Percentiles rank a stretch among this genome's conserved stretches.
These are phyloP conservation scores for Odontomachus brunneus DNA, from an alignment of 1,140 invertebrate species.

Conservation along the genomic window DNA sequence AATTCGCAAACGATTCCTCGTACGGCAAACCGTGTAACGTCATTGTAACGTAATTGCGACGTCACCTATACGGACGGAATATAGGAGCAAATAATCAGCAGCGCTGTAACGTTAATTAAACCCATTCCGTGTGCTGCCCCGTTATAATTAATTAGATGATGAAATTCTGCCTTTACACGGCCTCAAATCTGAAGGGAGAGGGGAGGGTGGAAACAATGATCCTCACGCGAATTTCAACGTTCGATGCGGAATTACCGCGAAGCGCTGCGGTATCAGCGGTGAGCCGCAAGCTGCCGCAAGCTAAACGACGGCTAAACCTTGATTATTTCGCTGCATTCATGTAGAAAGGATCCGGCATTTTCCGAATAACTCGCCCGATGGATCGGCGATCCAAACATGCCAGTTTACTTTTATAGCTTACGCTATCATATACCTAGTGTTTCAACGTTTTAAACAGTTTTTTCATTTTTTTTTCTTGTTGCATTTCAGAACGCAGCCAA, in stretches of 20 bases:
- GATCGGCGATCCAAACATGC: too few species aligned
- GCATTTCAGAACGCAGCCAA: too few species aligned
- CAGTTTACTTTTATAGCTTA: too few species aligned
- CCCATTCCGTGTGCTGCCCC: not conserved
- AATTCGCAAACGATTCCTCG: conserved; percentile 31
- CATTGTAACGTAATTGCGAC: conserved; percentile 3
- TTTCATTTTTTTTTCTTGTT: too few species aligned
- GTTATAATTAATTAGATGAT: conserved; percentile 52
- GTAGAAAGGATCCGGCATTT: too few species aligned
- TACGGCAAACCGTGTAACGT: conserved; percentile 6
- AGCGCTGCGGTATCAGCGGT: conserved; percentile 25
- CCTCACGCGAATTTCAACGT: conserved; percentile 24
- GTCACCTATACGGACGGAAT: not conserved
- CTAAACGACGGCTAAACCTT: conserved; percentile 3
- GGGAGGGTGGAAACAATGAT: conserved; percentile 44
- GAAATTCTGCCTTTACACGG: not conserved
- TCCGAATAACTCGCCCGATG: too few species aligned
- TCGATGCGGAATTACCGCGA: conserved; percentile 39
- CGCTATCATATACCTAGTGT: too few species aligned
- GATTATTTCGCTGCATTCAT: conserved; percentile 25
- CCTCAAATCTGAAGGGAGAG: conserved; percentile 7
- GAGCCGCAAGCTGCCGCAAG: conserved; percentile 25
- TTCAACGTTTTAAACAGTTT: too few species aligned
- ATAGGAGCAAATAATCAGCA: conserved; percentile 16
- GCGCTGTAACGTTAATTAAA: conserved; percentile 41